These are phyloP conservation scores for Pocillopora grandis DNA, from an alignment of 92 coral and sea anemone species.

Conservation along the genomic window DNA sequence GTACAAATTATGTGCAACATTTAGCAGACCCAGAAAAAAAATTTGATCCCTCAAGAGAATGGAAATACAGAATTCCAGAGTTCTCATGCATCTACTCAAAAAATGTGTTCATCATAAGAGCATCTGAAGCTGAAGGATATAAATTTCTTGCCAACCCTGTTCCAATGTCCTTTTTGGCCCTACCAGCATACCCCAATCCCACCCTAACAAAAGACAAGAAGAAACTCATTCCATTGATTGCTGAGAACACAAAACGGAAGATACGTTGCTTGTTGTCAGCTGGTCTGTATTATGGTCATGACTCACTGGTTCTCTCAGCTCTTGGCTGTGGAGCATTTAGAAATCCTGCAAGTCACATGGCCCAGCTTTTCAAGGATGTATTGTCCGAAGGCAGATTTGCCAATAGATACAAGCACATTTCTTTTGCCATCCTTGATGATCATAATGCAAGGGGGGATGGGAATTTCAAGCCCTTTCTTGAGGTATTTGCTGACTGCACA, in stretches of 20 bases:
- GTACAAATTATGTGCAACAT: slow-evolving; percentile 87
- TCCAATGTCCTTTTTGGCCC: slow-evolving; percentile 78
- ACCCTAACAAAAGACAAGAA: slow-evolving; percentile 52
- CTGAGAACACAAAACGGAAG: slow-evolving; percentile 68
- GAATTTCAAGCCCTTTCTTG: slow-evolving; percentile 67
- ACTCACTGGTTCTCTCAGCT: slow-evolving; percentile 81
- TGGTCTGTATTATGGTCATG: slow-evolving; percentile 71
- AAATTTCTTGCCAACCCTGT: slow-evolving; percentile 69
- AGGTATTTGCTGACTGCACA: slow-evolving; percentile 40
- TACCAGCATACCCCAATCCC: slow-evolving; percentile 73
- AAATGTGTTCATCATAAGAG: slow-evolving; percentile 78
- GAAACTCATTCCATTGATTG: slow-evolving; percentile 55
- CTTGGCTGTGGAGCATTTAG: slow-evolving; percentile 93
- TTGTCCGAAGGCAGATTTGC: slow-evolving; percentile 55
- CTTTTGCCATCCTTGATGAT: slow-evolving; percentile 84
- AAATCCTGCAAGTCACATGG: slow-evolving; percentile 81
- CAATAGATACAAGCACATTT: slow-evolving; percentile 64
- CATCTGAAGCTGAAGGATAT: slow-evolving; percentile 78
- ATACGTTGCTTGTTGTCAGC: slow-evolving; percentile 71
- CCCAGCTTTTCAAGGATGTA: slow-evolving; percentile 71
- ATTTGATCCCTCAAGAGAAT: slow-evolving; percentile 63
- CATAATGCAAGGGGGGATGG: slow-evolving; percentile 80
- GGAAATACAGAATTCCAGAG: slow-evolving; percentile 75
- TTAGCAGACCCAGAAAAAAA: slow-evolving; percentile 78
- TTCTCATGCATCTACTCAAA: slow-evolving; percentile 79